Base-by-base conservation (phyloP, 2,113 vertebrate genomes). In the Macaca nemestrina region DNA sequence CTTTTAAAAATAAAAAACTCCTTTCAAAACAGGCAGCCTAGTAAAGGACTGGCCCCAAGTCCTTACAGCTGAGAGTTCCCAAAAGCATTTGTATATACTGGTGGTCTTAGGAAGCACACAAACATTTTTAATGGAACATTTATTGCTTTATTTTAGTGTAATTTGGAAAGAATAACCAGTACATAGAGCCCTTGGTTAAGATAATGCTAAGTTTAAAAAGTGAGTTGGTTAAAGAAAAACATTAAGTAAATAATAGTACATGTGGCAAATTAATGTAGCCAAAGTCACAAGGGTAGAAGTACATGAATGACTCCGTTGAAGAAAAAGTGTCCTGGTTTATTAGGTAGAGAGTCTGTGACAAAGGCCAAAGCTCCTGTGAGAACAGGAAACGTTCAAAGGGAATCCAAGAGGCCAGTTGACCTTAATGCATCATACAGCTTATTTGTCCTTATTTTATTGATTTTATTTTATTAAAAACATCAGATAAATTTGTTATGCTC, bases 1-100 rank as follows among this genome's bases (percentile, higher is more conserved):
- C 13, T 59, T 72, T 32, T 67, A 45, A 84, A 32, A 88, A 86
- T 57, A 94, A 88, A 96, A 96, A 92, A 81, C 76, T 48, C 25
- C 8, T 92, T 92, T 89, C 43, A 87, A 93, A 93, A 78, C 11
- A 80, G 10, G 23, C 78, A 90, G 59, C 38, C 50, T n/a, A 82
- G 35, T 78, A 95, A 94, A 92, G 20, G 43, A 92, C 0, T 92
- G n/a, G 40, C 50, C 43, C 43, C 17, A 40, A 81, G 52, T 82
- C 67, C 35, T 90, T 88, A 83, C 80, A 73, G 52, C 70, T 96
- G 45, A 94, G 40, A 88, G 27, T 45, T 89, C 40, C 22, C 35
- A 12, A 90, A 94, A 93, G 11, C 68, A 87, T 38, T 75, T 27
- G 27, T 35, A 3, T 73, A 79, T 13, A 27, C 30, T 20, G 8